Percentiles rank a stretch among this genome's conserved stretches.
Evolutionary conservation across 2,797 vertebrate genomes (phyloP).

Genomic region (Erethizon dorsatum): DNA sequence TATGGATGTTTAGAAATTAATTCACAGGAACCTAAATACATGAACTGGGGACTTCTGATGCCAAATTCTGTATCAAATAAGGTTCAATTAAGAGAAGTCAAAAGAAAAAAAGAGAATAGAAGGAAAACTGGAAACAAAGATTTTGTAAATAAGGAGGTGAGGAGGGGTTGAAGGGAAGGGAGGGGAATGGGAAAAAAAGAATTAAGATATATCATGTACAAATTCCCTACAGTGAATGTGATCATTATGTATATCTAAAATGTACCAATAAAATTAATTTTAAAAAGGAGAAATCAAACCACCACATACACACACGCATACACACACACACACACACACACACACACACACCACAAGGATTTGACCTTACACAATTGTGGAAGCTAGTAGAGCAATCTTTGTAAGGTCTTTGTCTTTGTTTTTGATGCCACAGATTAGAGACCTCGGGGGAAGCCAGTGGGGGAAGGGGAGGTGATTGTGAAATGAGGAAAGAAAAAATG

Average conservation of each 20-base stretch:
- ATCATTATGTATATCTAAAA: not conserved
- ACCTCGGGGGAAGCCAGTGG: not conserved
- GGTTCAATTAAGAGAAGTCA: not conserved
- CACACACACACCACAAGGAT: not conserved
- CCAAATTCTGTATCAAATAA: constrained; percentile 41
- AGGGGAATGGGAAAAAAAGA: not conserved
- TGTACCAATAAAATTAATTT: not conserved
- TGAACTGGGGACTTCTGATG: constrained; percentile 1
- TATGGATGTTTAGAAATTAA: constrained; percentile 51
- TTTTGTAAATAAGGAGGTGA: not conserved
- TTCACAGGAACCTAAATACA: constrained; percentile 39
- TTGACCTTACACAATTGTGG: not conserved
- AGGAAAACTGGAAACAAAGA: not conserved
- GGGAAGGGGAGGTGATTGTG: not conserved
- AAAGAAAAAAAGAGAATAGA: not conserved
- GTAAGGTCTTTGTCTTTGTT: constrained; percentile 52
- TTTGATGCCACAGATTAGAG: constrained; percentile 33
- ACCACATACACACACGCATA: not conserved
- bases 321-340: not conserved
- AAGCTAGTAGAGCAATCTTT: constrained; percentile 49
- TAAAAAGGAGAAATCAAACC: constrained; percentile 31
- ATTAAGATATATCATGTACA: not conserved
- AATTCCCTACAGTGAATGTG: not conserved
- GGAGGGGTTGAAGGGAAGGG: not conserved
- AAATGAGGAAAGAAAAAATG: constrained; percentile 25